These are phyloP conservation scores for Drosophila parthenogenetica DNA, from an alignment of 2,888 invertebrate genomes.

Conservation along the genomic window DNA sequence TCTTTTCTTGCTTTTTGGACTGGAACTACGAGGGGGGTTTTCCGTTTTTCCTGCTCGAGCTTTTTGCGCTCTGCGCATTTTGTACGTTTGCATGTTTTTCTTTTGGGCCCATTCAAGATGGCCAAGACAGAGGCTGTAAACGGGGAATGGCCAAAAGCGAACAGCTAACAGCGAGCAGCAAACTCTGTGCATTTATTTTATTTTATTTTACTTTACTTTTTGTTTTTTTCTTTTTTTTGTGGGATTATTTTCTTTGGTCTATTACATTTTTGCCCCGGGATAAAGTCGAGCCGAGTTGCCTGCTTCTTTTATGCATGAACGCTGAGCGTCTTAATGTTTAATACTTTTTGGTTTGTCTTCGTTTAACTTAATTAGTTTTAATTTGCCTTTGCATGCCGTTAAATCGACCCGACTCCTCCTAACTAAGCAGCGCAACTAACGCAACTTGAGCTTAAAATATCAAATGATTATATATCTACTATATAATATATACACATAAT, in stretches of 20 bases:
- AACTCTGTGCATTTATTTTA: slow-evolving; percentile 16
- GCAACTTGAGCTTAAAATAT: slow-evolving; percentile 10
- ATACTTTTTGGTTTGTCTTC: slow-evolving; percentile 65
- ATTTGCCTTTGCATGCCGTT: slow-evolving; percentile 52
- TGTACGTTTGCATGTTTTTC: slow-evolving; percentile 58
- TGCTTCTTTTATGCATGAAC: slow-evolving; percentile 68
- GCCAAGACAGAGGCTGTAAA: slow-evolving; percentile 17
- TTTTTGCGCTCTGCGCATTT: slow-evolving; percentile 7
- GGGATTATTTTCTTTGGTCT: slow-evolving; percentile 72
- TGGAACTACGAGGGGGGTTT: slow-evolving; percentile 50
- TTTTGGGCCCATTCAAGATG: slow-evolving; percentile 32
- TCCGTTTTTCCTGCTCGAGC: slow-evolving; percentile 20
- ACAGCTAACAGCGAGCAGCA: too few relatives aligned
- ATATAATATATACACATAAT: slow-evolving; percentile 17
- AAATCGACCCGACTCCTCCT: not conserved
- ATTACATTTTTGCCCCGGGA: slow-evolving; percentile 59
- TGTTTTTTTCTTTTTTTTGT: slow-evolving; percentile 11
- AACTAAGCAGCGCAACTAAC: slow-evolving; percentile 32
- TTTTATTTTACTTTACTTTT: too few relatives aligned
- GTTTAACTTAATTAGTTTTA: slow-evolving; percentile 74
- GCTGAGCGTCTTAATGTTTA: slow-evolving; percentile 64
- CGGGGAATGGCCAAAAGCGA: too few relatives aligned
- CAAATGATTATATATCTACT: slow-evolving; percentile 18
- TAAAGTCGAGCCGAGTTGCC: slow-evolving; percentile 24
- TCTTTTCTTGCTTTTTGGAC: slow-evolving; percentile 39